Evolutionary conservation across 2,888 invertebrate genomes (phyloP).

Genomic region (Steinernema hermaphroditum): DNA sequence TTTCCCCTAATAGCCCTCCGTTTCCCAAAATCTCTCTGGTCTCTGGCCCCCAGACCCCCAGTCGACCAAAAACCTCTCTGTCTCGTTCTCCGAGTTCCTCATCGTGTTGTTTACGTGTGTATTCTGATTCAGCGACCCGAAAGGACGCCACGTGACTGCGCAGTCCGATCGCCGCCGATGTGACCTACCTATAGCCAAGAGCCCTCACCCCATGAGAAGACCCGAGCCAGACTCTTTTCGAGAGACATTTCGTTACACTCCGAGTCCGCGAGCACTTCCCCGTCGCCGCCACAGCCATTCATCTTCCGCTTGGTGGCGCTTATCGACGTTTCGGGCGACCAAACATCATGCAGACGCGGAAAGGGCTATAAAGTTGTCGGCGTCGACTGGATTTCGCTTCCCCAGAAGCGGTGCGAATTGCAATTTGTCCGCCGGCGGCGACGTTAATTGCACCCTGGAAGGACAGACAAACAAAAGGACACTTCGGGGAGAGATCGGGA

Average conservation of each 20-base stretch:
- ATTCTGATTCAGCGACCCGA: not conserved
- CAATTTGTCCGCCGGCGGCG: not conserved
- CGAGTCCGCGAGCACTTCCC: conserved; percentile 8
- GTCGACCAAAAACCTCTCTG: conserved; percentile 12
- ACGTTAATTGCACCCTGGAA: conserved; percentile 13
- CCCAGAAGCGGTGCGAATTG: not conserved
- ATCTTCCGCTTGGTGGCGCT: conserved; percentile 27
- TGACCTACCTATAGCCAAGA: no score
- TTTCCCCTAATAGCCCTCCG: no score
- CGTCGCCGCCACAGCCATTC: conserved; percentile 24
- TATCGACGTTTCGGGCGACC: conserved; percentile 6
- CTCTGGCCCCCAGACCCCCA: conserved; percentile 5
- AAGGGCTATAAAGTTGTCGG: conserved; percentile 16
- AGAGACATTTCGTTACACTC: no score
- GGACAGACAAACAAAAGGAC: not conserved
- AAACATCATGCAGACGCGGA: conserved; percentile 21
- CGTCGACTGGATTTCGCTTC: conserved; percentile 24
- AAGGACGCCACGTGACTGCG: conserved; percentile 13
- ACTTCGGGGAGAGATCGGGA: not conserved
- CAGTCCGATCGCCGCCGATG: no score
- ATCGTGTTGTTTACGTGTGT: conserved; percentile 5
- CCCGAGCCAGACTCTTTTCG: no score
- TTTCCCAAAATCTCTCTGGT: no score
- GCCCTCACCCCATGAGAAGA: no score
- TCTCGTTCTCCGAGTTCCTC: conserved; percentile 5